Conservation (phyloP, 1,140 invertebrate species). For the Drosophila burlai region DNA sequence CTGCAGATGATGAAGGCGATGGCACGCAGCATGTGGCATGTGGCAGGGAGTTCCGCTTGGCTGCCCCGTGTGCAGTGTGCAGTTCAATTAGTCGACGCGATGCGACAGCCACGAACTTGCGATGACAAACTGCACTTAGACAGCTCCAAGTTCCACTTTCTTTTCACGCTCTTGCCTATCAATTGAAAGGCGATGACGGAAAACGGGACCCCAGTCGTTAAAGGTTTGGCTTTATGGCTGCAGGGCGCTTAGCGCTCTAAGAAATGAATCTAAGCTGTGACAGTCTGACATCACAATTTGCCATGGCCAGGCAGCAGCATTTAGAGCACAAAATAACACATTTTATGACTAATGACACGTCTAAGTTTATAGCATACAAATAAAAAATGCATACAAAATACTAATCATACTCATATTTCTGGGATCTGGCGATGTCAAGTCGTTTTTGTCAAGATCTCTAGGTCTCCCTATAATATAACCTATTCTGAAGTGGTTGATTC, state of each 20-base stretch:
- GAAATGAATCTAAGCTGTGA: conserved; percentile 48
- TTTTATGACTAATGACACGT: conserved; percentile 21
- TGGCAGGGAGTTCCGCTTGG: conserved; percentile 52
- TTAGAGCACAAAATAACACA: conserved; percentile 68
- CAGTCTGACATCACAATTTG: conserved; percentile 63
- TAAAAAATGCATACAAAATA: neutral
- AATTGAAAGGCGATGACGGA: conserved; percentile 62
- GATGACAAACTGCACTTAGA: conserved; percentile 56
- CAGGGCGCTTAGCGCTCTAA: conserved; percentile 13
- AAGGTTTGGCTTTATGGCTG: conserved; percentile 14
- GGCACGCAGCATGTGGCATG: conserved; percentile 24
- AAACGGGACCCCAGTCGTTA: conserved; percentile 1
- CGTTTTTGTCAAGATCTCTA: neutral
- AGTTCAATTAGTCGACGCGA: conserved; percentile 49
- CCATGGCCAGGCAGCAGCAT: conserved; percentile 39
- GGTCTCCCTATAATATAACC: no score
- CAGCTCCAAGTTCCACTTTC: conserved; percentile 57
- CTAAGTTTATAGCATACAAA: neutral
- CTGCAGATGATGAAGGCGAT: conserved; percentile 13
- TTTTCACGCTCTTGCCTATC: conserved; percentile 73
- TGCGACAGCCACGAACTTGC: conserved; percentile 30
- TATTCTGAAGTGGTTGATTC: neutral
- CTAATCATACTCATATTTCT: neutral
- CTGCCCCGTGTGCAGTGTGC: conserved; percentile 55
- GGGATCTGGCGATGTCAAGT: neutral